Evolutionary conservation across 2,888 invertebrate species (phyloP).

Genomic region (Thymelicus sylvestris): DNA sequence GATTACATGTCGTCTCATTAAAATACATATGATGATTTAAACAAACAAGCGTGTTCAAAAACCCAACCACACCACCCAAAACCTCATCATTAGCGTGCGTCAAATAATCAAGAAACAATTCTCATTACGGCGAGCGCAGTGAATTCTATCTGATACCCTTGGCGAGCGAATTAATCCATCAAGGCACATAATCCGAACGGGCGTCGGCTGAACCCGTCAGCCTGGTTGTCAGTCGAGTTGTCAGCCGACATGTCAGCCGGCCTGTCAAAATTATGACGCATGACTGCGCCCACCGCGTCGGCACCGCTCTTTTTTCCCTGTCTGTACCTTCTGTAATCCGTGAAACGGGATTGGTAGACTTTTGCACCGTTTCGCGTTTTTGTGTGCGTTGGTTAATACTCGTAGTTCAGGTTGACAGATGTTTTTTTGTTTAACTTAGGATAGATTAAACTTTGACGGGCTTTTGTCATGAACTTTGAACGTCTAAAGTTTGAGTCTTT

Average conservation of each 20-base stretch:
- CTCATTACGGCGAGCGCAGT: conserved; percentile 41
- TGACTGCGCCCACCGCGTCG: conserved; percentile 70
- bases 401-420: conserved; percentile 22
- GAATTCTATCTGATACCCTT: conserved; percentile 57
- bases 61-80: conserved; percentile 4
- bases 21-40: neutral
- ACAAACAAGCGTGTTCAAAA: neutral
- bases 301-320: conserved; percentile 52
- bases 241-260: conserved; percentile 65
- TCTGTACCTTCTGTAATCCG: conserved; percentile 38
- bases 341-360: conserved; percentile 32
- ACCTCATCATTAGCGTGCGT: conserved; percentile 29
- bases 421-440: neutral
- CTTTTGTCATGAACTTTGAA: no score
- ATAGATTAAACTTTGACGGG: neutral
- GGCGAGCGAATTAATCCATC: conserved; percentile 77
- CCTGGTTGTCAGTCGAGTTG: conserved; percentile 49
- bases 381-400: conserved; percentile 27
- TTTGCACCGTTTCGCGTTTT: conserved; percentile 33
- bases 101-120: conserved; percentile 37
- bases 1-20: no score
- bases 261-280: conserved; percentile 79
- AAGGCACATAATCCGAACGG: conserved; percentile 72
- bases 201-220: conserved; percentile 51
- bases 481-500: no score